Evolutionary conservation across 2,888 invertebrate species (phyloP), one percentile per base, ranked within the genome.

Genomic region (Lasioglossum lativentre): DNA sequence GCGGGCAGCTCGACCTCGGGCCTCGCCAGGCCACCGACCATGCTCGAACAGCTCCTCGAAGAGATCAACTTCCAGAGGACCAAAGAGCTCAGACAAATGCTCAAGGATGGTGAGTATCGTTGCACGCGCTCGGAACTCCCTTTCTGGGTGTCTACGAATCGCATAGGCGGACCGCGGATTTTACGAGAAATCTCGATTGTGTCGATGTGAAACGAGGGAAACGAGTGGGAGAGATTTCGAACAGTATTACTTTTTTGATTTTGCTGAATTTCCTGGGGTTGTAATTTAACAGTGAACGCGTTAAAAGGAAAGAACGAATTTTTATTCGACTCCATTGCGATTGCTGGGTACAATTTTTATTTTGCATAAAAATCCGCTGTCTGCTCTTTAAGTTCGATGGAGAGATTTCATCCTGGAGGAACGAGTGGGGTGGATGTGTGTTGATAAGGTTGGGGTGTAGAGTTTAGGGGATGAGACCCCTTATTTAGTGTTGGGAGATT

Each of bases 11-110:
- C 94, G 59, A 86, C 92, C 52, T 86, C 93, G 45, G 93, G 93
- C 79, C 92, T 95, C 72, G 91, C 96, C 80, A 95, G 96, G 92
- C 95, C 96, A 34, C 96, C 97, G 34, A 97, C 98, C 47, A 97
- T 97, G 95, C 95, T 98, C 91, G 98, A 98, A 94, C 98, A 98
- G 93, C 96, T 98, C 81, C 96, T 98, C 85, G 98, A 98, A 94
- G 98, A 98, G 95, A 98, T 98, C 90, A 98, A 98, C 95, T 98
- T 98, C 93, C 98, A 98, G 95, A 96, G 98, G 89, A 98, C 98
- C 78, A 98, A 98, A 95, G 98, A 98, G 95, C 98, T 98, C 97
- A 96, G 98, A 74, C 98, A 98, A 95, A 95, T 98, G 91, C 96
- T 98, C 93, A 98, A 98, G 95, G 98, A 98, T 96, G 98, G 98